These are phyloP conservation scores for Smithornis capensis DNA, from an alignment of 2,113 vertebrate species.

Conservation along the genomic window DNA sequence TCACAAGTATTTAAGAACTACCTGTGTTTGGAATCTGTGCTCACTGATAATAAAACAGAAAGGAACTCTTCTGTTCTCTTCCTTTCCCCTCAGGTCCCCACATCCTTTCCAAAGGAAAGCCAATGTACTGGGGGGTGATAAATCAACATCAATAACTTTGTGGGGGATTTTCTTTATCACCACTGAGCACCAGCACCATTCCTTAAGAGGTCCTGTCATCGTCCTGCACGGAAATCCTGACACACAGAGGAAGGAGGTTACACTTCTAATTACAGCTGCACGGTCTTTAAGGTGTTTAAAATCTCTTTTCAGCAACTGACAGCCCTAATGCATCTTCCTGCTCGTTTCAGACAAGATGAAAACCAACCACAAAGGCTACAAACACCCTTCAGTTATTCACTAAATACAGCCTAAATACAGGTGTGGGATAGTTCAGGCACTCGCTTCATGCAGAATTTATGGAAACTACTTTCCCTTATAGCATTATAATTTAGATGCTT, in stretches of 20 bases:
- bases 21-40: not conserved
- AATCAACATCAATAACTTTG: not conserved
- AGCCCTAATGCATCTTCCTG: not conserved
- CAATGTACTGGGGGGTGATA: not conserved
- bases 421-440: not conserved
- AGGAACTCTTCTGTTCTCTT: not conserved
- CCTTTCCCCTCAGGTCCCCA: not conserved
- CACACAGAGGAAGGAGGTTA: not conserved
- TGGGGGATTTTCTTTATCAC: not conserved
- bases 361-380: not conserved
- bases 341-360: not conserved
- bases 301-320: not conserved
- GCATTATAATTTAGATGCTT: not conserved
- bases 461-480: not conserved
- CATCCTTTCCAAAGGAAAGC: not conserved
- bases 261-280: constrained; percentile 11
- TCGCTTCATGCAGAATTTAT: not conserved
- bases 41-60: not conserved
- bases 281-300: not conserved
- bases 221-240: not conserved
- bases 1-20: not conserved
- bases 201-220: not conserved
- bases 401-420: not conserved
- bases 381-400: not conserved
- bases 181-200: not conserved